Evolutionary conservation across 2,888 invertebrate species (phyloP), one percentile per base, ranked within the genome.

Genomic region (Cremastobaeus sp.): DNA sequence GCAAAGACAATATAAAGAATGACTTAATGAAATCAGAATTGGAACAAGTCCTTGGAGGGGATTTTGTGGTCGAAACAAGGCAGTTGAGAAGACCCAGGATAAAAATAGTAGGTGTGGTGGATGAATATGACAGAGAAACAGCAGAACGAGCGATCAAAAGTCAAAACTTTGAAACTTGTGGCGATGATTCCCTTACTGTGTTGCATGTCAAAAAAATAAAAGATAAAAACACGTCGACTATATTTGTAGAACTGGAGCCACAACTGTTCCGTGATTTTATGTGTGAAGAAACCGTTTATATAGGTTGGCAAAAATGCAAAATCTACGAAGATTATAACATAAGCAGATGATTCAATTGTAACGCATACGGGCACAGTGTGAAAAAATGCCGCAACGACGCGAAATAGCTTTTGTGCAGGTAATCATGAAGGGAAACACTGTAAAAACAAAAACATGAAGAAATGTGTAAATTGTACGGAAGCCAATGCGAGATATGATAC

Each of bases 281-380:
- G n/a, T 3, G 2, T 4, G 9, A 34, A 0, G 35, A 50, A 41
- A 18, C 18, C 1, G 9, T 45, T n/a, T 50, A 54, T 28, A 35
- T 50, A 21, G 34, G 50, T 3, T 50, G 50, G 50, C 50, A 50
- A 14, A 50, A 9, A 11, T 50, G 50, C n/a, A 12, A 9, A 41
- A 5, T 20, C 1, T 41, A 11, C 11, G 41, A 41, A 11, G 41
- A 18, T n/a, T n/a, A n/a, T n/a, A n/a, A n/a, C n/a, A n/a, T n/a
- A n/a, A n/a, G n/a, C n/a, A n/a, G n/a, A n/a, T 41, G 41, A 11
- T 41, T 20, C 21, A 12, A 41, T 2, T 41, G 41, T 41, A 12
- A 41, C 1, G 41, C 1, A 0, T 41, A 41, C 11, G 41, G 41
- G 0, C 41, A 41, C 5, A 41, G 9, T 20, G 41, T 20, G 6